These are phyloP conservation scores for Leucoma salicis DNA, from an alignment of 2,888 invertebrate species.

Conservation along the genomic window DNA sequence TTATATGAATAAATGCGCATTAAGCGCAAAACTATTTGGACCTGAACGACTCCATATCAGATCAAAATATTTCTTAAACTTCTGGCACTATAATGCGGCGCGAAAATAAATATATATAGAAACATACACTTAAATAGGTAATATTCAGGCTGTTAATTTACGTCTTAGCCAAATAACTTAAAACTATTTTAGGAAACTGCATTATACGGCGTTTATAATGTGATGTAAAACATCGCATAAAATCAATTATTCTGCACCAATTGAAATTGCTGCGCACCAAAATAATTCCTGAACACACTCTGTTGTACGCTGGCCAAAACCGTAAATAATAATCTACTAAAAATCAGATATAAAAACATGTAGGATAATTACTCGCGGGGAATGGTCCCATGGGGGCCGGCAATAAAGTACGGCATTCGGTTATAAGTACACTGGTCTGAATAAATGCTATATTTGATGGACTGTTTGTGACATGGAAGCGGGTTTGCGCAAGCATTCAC, in stretches of 20 bases:
- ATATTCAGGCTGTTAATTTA: too few species aligned
- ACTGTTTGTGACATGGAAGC: slow-evolving; percentile 80
- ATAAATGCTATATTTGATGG: slow-evolving; percentile 69
- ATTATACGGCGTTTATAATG: not conserved
- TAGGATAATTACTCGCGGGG: slow-evolving; percentile 77
- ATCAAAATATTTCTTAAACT: too few species aligned
- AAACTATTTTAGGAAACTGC: too few species aligned
- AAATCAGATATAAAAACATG: slow-evolving; percentile 79
- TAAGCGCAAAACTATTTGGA: too few species aligned
- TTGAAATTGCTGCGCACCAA: slow-evolving; percentile 21
- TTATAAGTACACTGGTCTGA: slow-evolving; percentile 32
- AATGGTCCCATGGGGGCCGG: slow-evolving; percentile 62
- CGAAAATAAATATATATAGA: too few species aligned
- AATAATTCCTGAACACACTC: slow-evolving; percentile 41
- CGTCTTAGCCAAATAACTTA: too few species aligned
- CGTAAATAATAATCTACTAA: slow-evolving; percentile 78
- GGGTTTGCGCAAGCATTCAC: slow-evolving; percentile 83
- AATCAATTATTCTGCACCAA: slow-evolving; percentile 14
- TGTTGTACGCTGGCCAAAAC: slow-evolving; percentile 50
- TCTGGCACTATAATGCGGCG: too few species aligned
- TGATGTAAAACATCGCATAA: not conserved
- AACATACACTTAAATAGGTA: too few species aligned
- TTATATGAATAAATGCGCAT: too few species aligned
- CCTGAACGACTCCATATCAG: too few species aligned
- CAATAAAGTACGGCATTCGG: slow-evolving; percentile 58